A percentile compares a stretch with the other conserved stretches of the same genome.
phyloP scores from a whole-genome alignment of 2,888 invertebrate species.

The Scaptomyza tumidula region DNA sequence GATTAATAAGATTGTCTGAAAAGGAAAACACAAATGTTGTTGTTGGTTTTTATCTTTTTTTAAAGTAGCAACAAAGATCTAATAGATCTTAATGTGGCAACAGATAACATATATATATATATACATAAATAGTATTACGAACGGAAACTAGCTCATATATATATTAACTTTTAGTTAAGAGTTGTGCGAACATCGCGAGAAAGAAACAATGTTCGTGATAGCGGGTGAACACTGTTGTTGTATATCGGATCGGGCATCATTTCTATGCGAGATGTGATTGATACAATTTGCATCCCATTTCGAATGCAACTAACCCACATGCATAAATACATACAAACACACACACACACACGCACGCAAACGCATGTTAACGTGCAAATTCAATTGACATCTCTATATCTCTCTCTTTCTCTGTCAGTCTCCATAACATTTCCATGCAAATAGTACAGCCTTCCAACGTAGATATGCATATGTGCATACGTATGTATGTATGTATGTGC shows the following conservation, averaged over 20 bases:
- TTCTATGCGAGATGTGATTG: constrained; percentile 33
- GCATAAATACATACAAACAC: constrained; percentile 32
- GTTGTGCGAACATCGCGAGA: no score
- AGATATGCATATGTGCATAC: neutral
- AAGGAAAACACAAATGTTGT: neutral
- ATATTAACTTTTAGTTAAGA: no score
- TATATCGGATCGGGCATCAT: constrained; percentile 4
- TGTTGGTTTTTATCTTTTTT: constrained; percentile 5
- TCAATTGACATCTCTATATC: constrained; percentile 30
- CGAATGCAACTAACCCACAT: constrained; percentile 41
- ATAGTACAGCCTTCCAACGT: neutral
- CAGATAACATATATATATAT: constrained; percentile 2
- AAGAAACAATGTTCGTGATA: neutral
- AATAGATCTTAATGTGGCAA: constrained; percentile 7
- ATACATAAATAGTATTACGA: neutral
- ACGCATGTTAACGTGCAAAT: constrained; percentile 17
- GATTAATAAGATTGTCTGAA: constrained; percentile 23
- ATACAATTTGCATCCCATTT: constrained; percentile 41
- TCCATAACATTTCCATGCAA: constrained; percentile 16
- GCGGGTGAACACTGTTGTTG: constrained; percentile 4
- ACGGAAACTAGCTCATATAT: no score
- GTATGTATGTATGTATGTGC: no score
- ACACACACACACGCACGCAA: neutral
- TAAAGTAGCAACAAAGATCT: neutral
- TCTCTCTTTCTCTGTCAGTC: constrained; percentile 14